Evolutionary conservation across 2,888 invertebrate genomes (phyloP), one percentile per base, ranked within the genome.

Genomic region (Byasa hedistus): DNA sequence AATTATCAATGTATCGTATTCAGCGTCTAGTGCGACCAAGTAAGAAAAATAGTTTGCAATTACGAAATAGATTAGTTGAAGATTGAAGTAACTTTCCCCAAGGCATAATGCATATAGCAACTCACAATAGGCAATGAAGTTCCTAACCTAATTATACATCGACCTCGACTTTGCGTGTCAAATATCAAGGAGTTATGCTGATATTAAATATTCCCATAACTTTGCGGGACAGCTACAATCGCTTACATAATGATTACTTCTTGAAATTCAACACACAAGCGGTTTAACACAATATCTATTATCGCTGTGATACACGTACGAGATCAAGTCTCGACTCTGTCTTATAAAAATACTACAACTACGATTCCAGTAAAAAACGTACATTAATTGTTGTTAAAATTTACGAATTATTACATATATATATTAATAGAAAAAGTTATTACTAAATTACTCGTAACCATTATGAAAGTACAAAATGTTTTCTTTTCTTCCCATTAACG

Each of bases 271-370:
- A 80, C 80, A 70, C 78, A 77, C 82, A 78, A 78, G 71, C 73
- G 83, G 83, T 76, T 84, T 79, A 82, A 83, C 73, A 81, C 74
- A 82, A 82, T 85, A 88, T 69, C 86, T 89, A 90, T 91, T 92
- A 92, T 92, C 91, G 92, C 92, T 91, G 83, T 88, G 86, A 91
- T 92, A 92, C 92, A 92, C 91, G 88, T 85, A 82, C 81, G 87
- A 88, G 87, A 75, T 75, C 76, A 71, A 70, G 75, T 77, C 87
- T 82, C 88, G 82, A 67, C 69, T 22, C 82, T 76, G 71, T 82
- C 86, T 90, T 89, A 90, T 77, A 89, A 90, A 90, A 89, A 90
- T 86, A 89, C 90, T 91, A 91, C 82, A 83, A 75, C 89, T 90
- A 90, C 85, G 77, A 77, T 86, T 85, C 80, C 89, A 87, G 86